Conservation (phyloP, 2,113 vertebrate species). For the Megaceryle torquata region DNA sequence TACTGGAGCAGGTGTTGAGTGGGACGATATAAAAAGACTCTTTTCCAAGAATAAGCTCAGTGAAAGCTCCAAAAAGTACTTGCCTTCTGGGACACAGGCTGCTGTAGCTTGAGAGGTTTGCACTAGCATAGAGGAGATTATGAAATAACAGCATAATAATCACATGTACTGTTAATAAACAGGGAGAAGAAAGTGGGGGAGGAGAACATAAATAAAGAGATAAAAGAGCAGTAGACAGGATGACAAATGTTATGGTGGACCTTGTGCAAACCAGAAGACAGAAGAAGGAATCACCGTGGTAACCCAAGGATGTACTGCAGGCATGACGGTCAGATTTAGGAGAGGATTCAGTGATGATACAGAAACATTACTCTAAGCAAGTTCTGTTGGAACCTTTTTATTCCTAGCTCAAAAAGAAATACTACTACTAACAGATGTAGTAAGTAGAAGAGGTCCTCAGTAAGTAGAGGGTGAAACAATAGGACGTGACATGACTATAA, state of each 20-base stretch:
- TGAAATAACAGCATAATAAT: not conserved
- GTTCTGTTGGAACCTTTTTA: not conserved
- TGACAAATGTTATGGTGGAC: not conserved
- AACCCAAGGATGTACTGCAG: not conserved
- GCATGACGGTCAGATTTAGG: not conserved
- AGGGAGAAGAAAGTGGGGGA: not conserved
- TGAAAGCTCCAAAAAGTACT: not conserved
- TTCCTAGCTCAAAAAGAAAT: not conserved
- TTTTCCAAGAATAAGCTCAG: not conserved
- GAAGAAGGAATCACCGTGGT: not conserved
- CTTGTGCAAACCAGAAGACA: not conserved
- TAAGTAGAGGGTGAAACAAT: not conserved
- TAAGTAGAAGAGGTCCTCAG: not conserved
- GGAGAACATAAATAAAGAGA: not conserved
- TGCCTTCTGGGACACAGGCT: not conserved
- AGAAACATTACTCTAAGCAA: not conserved
- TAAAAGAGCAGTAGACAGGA: not conserved
- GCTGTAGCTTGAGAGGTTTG: not conserved
- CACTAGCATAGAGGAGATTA: not conserved
- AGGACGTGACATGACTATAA: not conserved
- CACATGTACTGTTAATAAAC: not conserved
- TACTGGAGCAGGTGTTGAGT: not conserved
- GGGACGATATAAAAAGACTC: not conserved
- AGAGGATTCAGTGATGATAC: not conserved
- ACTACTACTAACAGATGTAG: not conserved